Conservation (phyloP, 2,888 invertebrate genomes). For the Resseliella maxima region DNA sequence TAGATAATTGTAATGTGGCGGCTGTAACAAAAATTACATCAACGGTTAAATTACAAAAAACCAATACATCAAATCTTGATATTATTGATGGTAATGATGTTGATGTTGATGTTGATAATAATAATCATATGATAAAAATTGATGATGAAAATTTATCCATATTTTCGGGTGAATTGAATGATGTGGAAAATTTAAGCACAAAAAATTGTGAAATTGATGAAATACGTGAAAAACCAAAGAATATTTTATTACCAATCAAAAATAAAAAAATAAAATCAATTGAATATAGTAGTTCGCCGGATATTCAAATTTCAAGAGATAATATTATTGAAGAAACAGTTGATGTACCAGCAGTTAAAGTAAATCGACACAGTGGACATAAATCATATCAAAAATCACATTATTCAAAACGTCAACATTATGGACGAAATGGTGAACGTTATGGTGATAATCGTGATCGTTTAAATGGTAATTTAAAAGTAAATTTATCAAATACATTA, state of each 20-base stretch:
- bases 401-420: slow-evolving; percentile 33
- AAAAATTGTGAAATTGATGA: slow-evolving; percentile 30
- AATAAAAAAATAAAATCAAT: slow-evolving; percentile 2
- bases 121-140: not conserved
- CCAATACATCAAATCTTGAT: too few relatives aligned
- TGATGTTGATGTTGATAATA: not conserved
- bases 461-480: slow-evolving; percentile 37
- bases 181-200: slow-evolving; percentile 25
- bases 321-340: slow-evolving; percentile 65
- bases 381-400: slow-evolving; percentile 54
- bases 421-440: not conserved
- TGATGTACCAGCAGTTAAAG: slow-evolving; percentile 49
- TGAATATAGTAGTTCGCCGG: slow-evolving; percentile 4
- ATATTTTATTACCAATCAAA: not conserved
- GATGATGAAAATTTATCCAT: not conserved
- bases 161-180: slow-evolving; percentile 3
- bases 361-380: not conserved
- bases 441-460: not conserved
- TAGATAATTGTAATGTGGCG: not conserved
- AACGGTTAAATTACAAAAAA: too few relatives aligned
- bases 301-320: slow-evolving; percentile 64
- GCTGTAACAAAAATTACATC: not conserved
- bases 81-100: not conserved
- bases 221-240: slow-evolving; percentile 52
- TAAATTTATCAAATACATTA: slow-evolving; percentile 53